Evolutionary conservation across 2,888 invertebrate genomes (phyloP).

Genomic region (Orgyia antiqua): DNA sequence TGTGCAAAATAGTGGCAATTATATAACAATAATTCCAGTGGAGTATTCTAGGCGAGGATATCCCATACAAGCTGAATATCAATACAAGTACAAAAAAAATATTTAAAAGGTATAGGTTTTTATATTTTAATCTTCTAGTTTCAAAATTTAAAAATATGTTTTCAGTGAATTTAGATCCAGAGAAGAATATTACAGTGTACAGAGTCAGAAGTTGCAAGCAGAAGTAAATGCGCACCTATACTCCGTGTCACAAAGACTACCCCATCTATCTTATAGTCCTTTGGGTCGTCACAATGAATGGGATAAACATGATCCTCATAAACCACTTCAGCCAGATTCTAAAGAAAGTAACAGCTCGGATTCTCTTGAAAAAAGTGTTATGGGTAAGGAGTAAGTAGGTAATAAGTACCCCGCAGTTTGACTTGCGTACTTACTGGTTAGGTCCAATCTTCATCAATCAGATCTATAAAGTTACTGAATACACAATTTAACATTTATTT

Average conservation of each 20-base stretch:
- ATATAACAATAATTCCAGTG: slow-evolving; percentile 79
- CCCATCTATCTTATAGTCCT: slow-evolving; percentile 71
- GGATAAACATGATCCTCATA: slow-evolving; percentile 71
- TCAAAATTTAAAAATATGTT: slow-evolving; percentile 9
- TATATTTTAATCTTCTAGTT: too few relatives aligned
- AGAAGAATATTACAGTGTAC: slow-evolving; percentile 71
- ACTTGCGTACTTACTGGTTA: too few relatives aligned
- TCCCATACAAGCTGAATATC: slow-evolving; percentile 77
- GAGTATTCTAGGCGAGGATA: slow-evolving; percentile 77
- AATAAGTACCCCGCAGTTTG: too few relatives aligned
- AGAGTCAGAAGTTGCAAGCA: slow-evolving; percentile 70
- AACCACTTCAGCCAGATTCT: slow-evolving; percentile 65
- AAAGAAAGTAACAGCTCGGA: slow-evolving; percentile 74
- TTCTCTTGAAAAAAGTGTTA: slow-evolving; percentile 72
- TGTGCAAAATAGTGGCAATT: slow-evolving; percentile 72
- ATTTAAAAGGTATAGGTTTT: background rate
- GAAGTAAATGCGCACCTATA: slow-evolving; percentile 76
- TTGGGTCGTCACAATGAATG: slow-evolving; percentile 69
- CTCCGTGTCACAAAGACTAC: slow-evolving; percentile 79
- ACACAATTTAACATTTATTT: too few relatives aligned
- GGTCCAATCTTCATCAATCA: too few relatives aligned
- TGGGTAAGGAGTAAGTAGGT: slow-evolving; percentile 44
- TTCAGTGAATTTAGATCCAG: slow-evolving; percentile 70
- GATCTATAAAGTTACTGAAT: too few relatives aligned
- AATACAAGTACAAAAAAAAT: slow-evolving; percentile 69